A percentile compares a stretch with the other conserved stretches of the same genome.
phyloP scores from a whole-genome alignment of 2,888 invertebrate genomes.

The Siphlonurus alternatus region DNA sequence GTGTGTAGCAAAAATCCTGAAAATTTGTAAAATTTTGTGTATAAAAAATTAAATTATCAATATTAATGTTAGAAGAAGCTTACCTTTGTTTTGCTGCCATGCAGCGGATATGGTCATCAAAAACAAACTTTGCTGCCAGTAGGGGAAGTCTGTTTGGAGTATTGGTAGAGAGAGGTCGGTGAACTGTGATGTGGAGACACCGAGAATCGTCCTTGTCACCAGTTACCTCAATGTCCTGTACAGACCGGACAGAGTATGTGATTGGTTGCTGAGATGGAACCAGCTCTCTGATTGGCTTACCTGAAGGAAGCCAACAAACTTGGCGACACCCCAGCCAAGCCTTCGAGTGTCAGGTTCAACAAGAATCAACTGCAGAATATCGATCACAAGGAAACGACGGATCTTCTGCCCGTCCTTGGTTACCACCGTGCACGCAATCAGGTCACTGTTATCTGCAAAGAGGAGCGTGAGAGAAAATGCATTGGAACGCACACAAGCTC shows the following conservation, averaged over 20 bases:
- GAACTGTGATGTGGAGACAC: slow-evolving; percentile 84
- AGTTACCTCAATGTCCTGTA: slow-evolving; percentile 82
- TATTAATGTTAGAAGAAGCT: background rate
- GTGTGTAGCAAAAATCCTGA: slow-evolving; percentile 7
- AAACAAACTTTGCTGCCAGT: slow-evolving; percentile 84
- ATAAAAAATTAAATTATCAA: slow-evolving; percentile 3
- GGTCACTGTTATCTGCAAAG: slow-evolving; percentile 89
- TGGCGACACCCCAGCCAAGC: slow-evolving; percentile 95
- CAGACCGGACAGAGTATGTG: slow-evolving; percentile 12
- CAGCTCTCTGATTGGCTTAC: no score
- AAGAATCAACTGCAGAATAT: slow-evolving; percentile 83
- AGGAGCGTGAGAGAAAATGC: slow-evolving; percentile 13
- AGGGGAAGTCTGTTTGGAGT: slow-evolving; percentile 56
- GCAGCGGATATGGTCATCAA: slow-evolving; percentile 97
- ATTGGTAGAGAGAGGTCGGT: slow-evolving; percentile 53
- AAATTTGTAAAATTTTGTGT: slow-evolving; percentile 2
- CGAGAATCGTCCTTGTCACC: slow-evolving; percentile 95
- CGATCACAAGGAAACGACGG: slow-evolving; percentile 90
- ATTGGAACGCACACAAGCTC: background rate
- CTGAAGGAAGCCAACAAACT: slow-evolving; percentile 81
- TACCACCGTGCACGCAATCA: slow-evolving; percentile 89
- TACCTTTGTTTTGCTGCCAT: slow-evolving; percentile 98
- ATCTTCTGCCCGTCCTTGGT: slow-evolving; percentile 79
- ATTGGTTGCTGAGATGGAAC: no score
- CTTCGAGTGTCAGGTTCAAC: slow-evolving; percentile 93